Evolutionary conservation across 1,140 invertebrate species (phyloP), one percentile per base, ranked within the genome.

Genomic region (Sesamia nonagrioides): DNA sequence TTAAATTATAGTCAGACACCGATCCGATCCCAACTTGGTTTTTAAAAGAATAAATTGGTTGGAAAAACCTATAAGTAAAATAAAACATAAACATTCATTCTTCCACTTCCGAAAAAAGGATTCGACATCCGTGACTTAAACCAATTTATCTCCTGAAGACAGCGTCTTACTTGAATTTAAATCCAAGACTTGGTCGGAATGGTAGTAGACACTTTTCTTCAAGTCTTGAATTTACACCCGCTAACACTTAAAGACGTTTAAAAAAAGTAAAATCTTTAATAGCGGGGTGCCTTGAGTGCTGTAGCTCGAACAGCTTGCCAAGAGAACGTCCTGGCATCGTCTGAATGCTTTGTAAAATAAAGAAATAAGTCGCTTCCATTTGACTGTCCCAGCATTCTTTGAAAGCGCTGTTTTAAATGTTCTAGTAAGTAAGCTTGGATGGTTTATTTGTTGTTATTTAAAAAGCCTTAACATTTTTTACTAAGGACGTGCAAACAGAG

Each of bases 181-280:
- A 80, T 72, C 66, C 71, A 45, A 54, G 54, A 61, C 40, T 68
- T 50, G 66, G 18, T 63, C 73, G 18, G 58, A 61, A 42, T 74
- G 15, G 56, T 40, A 40, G 35, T 54, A 72, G 56, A 66, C 52
- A 68, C 35, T 52, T 48, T 17, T 48, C 52, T 73, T 71, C 71
- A 69, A 66, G 42, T 76, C 33, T 77, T 75, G 33, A 78, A 68
- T 78, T 82, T 76, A 81, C 76, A 78, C 71, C 69, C 45, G 60
- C 61, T 18, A 75, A 37, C 56, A 63, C 42, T 71, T 82, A 56
- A 17, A 81, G 58, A 74, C 35, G 33, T 50, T 75, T 78, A 42
- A 71, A 74, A 75, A 75, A 48, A 74, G 68, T 45, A 40, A 52
- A 73, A 45, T 72, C 17, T 63, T 61, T 73, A 58, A 71, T 71